Percentiles rank a stretch among this genome's conserved stretches.
phyloP scores from a whole-genome alignment of 2,888 invertebrate species.

The Standfussiana lucernea region DNA sequence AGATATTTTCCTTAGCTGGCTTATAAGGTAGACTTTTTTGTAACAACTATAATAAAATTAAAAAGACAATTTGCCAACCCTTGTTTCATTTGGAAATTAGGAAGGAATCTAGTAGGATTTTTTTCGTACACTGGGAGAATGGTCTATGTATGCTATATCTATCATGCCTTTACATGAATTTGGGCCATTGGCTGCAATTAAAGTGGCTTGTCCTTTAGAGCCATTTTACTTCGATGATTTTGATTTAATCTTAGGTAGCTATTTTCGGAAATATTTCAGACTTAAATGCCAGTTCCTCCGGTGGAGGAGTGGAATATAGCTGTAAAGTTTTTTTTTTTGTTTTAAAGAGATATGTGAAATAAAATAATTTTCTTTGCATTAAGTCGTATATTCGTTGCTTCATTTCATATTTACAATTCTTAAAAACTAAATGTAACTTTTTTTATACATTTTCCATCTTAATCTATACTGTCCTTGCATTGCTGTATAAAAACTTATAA shows the following conservation, averaged over 20 bases:
- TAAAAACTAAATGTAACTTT: constrained; percentile 78
- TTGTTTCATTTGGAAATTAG: background rate
- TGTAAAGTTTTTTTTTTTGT: too few species aligned
- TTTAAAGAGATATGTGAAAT: background rate
- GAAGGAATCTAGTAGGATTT: background rate
- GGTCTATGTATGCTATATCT: background rate
- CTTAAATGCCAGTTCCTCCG: too few species aligned
- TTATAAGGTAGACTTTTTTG: background rate
- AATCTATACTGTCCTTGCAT: constrained; percentile 84
- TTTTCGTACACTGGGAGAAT: background rate
- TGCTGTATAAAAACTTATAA: constrained; percentile 76
- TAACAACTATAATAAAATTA: background rate
- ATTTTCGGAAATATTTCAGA: background rate
- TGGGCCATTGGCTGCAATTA: background rate
- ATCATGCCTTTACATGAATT: background rate
- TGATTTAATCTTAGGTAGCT: background rate
- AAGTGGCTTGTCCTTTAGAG: background rate
- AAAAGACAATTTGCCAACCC: background rate
- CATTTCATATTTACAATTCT: constrained; percentile 86
- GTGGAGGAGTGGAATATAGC: too few species aligned
- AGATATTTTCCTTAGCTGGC: background rate
- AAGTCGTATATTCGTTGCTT: constrained; percentile 83
- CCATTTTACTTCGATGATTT: background rate
- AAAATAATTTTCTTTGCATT: constrained; percentile 68
- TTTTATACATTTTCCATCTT: constrained; percentile 81